These are phyloP conservation scores for Gallinago nigripennis DNA, from an alignment of 2,797 vertebrate genomes.

Conservation along the genomic window DNA sequence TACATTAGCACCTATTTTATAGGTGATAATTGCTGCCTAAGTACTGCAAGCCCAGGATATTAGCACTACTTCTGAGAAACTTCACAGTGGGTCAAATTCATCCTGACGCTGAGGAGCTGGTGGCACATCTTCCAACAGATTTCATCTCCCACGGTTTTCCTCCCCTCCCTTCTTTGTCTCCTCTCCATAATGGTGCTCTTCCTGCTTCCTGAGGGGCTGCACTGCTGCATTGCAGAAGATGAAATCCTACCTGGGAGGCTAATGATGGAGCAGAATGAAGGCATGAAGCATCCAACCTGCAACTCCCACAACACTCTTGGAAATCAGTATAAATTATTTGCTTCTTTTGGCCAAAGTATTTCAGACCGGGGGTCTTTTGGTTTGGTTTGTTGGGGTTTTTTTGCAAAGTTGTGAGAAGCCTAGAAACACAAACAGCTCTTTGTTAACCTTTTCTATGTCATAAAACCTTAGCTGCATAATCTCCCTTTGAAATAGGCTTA, in stretches of 20 bases:
- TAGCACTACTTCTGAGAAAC: slow-evolving; percentile 55
- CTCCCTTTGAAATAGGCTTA: background rate
- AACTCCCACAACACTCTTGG: background rate
- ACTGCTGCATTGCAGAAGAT: background rate
- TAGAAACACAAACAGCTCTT: background rate
- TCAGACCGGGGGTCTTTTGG: background rate
- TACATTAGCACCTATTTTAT: slow-evolving; percentile 63
- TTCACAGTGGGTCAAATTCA: slow-evolving; percentile 36
- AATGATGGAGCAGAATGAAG: background rate
- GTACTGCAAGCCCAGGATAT: slow-evolving; percentile 30
- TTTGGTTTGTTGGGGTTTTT: background rate
- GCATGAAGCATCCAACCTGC: background rate
- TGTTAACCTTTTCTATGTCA: background rate
- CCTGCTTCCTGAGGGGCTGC: background rate
- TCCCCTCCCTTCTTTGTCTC: background rate
- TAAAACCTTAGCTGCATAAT: background rate
- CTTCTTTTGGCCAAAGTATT: background rate
- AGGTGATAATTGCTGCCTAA: slow-evolving; percentile 66
- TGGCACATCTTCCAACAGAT: background rate
- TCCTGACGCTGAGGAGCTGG: background rate
- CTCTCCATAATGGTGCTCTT: background rate
- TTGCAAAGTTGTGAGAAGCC: background rate
- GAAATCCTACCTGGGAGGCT: background rate
- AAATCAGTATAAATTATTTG: background rate
- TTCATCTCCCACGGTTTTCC: background rate